A percentile compares a stretch with the other conserved stretches of the same genome.
phyloP scores from a whole-genome alignment of 2,888 invertebrate species.

The Galerucella pusilla region DNA sequence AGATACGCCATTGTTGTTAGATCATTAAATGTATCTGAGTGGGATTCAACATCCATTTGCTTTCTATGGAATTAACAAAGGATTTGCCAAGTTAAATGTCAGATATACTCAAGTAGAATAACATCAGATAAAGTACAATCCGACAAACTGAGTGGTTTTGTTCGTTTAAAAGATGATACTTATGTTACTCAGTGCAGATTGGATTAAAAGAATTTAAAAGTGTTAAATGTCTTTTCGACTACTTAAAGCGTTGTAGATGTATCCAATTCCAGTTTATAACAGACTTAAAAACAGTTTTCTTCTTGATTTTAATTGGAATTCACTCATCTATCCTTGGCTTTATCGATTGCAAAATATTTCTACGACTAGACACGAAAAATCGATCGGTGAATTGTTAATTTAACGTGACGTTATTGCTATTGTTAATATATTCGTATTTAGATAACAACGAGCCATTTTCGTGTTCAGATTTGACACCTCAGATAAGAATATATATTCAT shows the following conservation, averaged over 20 bases:
- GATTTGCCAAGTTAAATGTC: constrained; percentile 25
- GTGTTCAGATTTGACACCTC: constrained; percentile 3
- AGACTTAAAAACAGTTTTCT: too few relatives aligned
- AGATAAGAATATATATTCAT: constrained; percentile 7
- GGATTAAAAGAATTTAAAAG: background rate
- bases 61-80: constrained; percentile 24
- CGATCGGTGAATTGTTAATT: constrained; percentile 3
- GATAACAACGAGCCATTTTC: background rate
- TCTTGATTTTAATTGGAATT: background rate
- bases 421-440: constrained; percentile 8
- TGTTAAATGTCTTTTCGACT: background rate
- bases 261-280: too few relatives aligned
- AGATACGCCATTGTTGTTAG: constrained; percentile 4
- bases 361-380: background rate
- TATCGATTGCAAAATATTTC: background rate
- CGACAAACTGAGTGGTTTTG: constrained; percentile 7
- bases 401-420: background rate
- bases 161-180: background rate
- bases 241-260: too few relatives aligned
- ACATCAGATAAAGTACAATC: constrained; percentile 19
- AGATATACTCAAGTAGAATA: background rate
- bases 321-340: background rate
- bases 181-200: background rate
- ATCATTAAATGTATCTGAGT: constrained; percentile 18
- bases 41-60: constrained; percentile 15